Evolutionary conservation across 2,888 invertebrate genomes (phyloP), one percentile per base, ranked within the genome.

Genomic region (Chalcis sispes): DNA sequence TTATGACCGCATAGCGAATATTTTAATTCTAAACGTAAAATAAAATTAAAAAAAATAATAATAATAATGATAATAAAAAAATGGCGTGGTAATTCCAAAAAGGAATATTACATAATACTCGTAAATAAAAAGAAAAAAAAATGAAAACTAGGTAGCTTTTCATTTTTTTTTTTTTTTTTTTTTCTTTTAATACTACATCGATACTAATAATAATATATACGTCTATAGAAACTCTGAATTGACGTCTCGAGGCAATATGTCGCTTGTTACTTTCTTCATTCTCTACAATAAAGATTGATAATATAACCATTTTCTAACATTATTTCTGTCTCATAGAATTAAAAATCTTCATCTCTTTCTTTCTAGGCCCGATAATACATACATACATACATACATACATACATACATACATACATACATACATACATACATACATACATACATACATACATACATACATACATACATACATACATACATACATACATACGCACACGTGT

Each of bases 181-280:
- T 15, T 15, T 40, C 32, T 36, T 1, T 18, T 18, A 7, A 58
- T 20, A 29, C 1, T n/a, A n/a, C n/a, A n/a, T n/a, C n/a, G n/a
- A n/a, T n/a, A 20, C 10, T 36, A 10, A 46, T 8, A 27, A 25
- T 46, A n/a, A 36, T 36, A 36, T 59, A 64, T 64, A 10, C 2
- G 25, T n/a, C 40, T 66, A 52, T 42, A 48, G 27, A 54, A 64
- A 54, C 25, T 64, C 23, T 65, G 50, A 73, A 73, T 66, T 66
- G 72, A 72, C 59, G 15, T 61, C 15, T 62, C 50, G 61, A 71
- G 71, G 52, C 52, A 59, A 50, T 52, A 54, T 13, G 36, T 36
- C 42, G 15, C 13, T 56, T 54, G 10, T 64, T 32, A 25, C 32
- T 42, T 36, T 64, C 7, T 32, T 56, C 32, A 20, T 40, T 2